Evolutionary conservation across 2,113 vertebrate genomes (phyloP), one percentile per base, ranked within the genome.

Genomic region (Alaudala cheleensis): DNA sequence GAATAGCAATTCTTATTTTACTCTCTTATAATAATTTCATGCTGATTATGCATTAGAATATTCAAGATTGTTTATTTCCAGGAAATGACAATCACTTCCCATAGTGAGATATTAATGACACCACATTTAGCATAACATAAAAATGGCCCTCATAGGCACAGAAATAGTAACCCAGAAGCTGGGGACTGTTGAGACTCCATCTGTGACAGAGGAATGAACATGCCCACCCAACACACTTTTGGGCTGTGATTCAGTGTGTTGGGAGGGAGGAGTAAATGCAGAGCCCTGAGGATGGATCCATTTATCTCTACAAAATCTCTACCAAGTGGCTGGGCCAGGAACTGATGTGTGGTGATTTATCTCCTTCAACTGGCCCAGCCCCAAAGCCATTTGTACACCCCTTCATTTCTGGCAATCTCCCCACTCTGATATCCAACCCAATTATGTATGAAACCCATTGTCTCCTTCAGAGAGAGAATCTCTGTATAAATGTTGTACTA

Each of bases 1-100:
- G 72, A 96, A 93, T 90, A 96, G 88, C 31, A 82, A 37, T 82
- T 92, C 82, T 94, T 93, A 88, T 95, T 90, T 95, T 92, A 82
- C 40, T 37, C 24, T 67, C 49, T 71, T 85, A 61, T 17, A 90
- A 89, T 92, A 92, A 90, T 86, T 90, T 77, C 31, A 93, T 88
- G 74, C 49, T 95, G 92, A 90, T 95, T 88, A 94, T 80, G 31
- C 8, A 65, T 91, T 84, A 85, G 87, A 93, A 88, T 91, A 90
- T 37, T 87, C 66, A 91, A 72, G 61, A 51, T 78, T 53, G 3
- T 49, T 78, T 90, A 76, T 92, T 91, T 81, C 74, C 64, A 81
- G 81, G 80, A 95, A 92, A 90, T 80, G 31, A 85, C 37, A 87
- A 69, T 85, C 74, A 82, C 81, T 96, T 96, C 90, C 88, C 57